Base-by-base conservation (phyloP, 2,888 invertebrate genomes). In the Mythimna albipuncta region DNA sequence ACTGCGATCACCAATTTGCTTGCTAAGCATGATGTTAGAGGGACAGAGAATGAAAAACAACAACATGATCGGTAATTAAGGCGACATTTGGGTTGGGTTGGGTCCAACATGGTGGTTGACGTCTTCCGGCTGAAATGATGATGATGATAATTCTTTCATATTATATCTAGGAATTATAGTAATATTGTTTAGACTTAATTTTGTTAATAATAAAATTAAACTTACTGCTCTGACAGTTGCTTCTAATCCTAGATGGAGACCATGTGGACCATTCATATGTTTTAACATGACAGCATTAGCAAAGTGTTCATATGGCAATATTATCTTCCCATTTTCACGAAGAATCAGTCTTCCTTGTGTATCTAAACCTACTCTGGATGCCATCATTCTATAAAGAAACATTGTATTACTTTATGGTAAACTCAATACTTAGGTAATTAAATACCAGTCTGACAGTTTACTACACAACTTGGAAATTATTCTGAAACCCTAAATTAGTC, bases 221-320 rank as follows among this genome's bases (percentile, higher is more conserved):
- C 97, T 97, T 91, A 98, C 98, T 69, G 98, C 98, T 91, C 98
- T 96, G 52, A 98, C 98, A 19, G 98, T 98, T 52, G 98, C 98
- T 93, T 98, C 98, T 67, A 98, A 96, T 57, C 98, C 98, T 73
- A 98, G 95, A 96, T 98, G 98, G 67, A 98, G 94, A 1, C 98
- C 98, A 91, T 98, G 98, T 0, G 98, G 98, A 0, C 98, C 98
- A 89, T 98, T 98, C 98, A 98, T 98, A 89, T 98, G 98, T 90
- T 98, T 98, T 84, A 98, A 92, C 98, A 98, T 98, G 9, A 98
- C 98, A 69, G 98, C 98, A 96, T 98, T 98, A 1, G 98, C 98
- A 96, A 98, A 98, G 91, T 98, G 98, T 93, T 98, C 98, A 93
- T 98, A 98, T 4, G 98, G 98, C 72, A 98, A 94, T 77, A 98